A percentile compares a stretch with the other conserved stretches of the same genome.
Conservation (phyloP, 2,113 vertebrate species). For the Caracal caracal region DNA sequence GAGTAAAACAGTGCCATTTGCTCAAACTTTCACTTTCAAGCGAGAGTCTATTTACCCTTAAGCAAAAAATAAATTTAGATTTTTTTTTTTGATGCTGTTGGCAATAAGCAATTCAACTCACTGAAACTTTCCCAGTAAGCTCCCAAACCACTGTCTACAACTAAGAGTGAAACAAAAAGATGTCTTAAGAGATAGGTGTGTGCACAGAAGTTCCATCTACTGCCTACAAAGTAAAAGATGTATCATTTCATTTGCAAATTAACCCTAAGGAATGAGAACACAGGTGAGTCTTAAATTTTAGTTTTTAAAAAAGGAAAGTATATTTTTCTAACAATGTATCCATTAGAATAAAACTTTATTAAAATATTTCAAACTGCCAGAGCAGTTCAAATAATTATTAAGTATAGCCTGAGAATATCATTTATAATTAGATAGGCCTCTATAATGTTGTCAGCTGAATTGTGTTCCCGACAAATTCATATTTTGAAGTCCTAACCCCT, state of each 20-base stretch:
- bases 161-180: background rate
- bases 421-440: background rate
- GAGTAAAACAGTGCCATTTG: background rate
- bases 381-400: background rate
- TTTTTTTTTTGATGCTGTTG: constrained; percentile 23
- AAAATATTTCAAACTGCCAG: constrained; percentile 4
- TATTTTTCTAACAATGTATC: background rate
- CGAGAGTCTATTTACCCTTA: background rate
- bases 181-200: background rate
- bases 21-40: background rate
- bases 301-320: background rate
- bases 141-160: background rate
- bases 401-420: background rate
- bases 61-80: constrained; percentile 5
- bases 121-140: background rate
- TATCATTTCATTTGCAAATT: background rate
- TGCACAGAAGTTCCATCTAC: background rate
- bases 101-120: constrained; percentile 20
- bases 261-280: background rate
- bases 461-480: background rate
- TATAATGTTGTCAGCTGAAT: background rate
- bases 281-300: background rate
- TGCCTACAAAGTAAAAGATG: background rate
- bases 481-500: background rate
- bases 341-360: background rate